A percentile compares a stretch with the other conserved stretches of the same genome.
Conservation (phyloP, 2,888 invertebrate species). For the Chouioia cunea region DNA sequence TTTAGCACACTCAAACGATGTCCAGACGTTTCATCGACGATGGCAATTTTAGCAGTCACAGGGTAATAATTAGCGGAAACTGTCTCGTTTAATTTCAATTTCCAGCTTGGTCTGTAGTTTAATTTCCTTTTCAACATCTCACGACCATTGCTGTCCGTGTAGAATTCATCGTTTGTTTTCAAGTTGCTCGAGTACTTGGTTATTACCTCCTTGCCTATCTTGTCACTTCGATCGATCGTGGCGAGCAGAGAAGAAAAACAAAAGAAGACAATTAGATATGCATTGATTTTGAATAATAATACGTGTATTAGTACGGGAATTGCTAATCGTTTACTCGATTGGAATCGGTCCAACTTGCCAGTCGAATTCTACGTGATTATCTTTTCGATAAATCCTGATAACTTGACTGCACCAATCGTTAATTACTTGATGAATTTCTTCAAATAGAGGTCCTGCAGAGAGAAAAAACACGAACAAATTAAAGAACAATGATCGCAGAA, state of each 20-base stretch:
- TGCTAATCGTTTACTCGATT: constrained; percentile 66
- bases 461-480: constrained; percentile 63
- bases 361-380: constrained; percentile 76
- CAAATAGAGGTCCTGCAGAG: neutral
- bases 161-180: constrained; percentile 78
- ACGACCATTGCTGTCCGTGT: constrained; percentile 95
- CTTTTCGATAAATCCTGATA: constrained; percentile 76
- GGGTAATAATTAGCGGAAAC: constrained; percentile 95
- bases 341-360: constrained; percentile 86
- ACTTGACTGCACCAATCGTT: constrained; percentile 82
- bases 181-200: constrained; percentile 78
- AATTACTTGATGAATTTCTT: constrained; percentile 64
- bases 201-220: constrained; percentile 86
- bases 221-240: too few species aligned
- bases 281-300: neutral
- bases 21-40: constrained; percentile 71
- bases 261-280: too few species aligned
- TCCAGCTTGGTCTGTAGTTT: constrained; percentile 82
- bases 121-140: constrained; percentile 81
- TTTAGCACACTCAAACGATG: constrained; percentile 74
- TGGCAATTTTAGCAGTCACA: constrained; percentile 82
- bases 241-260: too few species aligned
- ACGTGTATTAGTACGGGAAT: constrained; percentile 25
- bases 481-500: too few species aligned
- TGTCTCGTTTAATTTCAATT: constrained; percentile 76